These are phyloP conservation scores for Nematostella vectensis DNA, from an alignment of 92 coral and sea anemone genomes.

Conservation along the genomic window DNA sequence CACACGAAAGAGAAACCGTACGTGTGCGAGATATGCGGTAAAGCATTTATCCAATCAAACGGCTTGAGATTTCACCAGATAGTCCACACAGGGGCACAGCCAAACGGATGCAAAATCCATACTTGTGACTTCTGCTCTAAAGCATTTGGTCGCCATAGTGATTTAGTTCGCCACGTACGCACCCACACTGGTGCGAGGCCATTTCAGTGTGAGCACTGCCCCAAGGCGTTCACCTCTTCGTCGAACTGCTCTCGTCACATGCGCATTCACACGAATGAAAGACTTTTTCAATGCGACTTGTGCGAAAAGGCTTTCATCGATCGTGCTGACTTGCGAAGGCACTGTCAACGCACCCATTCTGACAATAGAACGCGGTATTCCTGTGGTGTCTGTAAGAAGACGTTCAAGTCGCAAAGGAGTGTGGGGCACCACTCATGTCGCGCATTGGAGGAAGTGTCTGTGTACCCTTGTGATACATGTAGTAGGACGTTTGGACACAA, in stretches of 20 bases:
- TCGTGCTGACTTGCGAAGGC: background rate
- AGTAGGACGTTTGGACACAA: no score
- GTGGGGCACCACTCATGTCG: no score
- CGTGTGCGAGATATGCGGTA: background rate
- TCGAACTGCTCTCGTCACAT: background rate
- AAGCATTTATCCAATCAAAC: background rate
- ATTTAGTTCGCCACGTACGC: background rate
- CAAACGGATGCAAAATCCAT: background rate
- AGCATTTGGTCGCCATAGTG: background rate
- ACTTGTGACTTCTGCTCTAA: background rate
- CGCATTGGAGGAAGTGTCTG: no score
- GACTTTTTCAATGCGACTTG: background rate
- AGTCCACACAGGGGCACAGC: background rate
- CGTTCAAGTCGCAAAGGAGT: no score
- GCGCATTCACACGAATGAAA: background rate
- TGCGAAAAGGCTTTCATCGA: background rate
- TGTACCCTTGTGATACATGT: no score
- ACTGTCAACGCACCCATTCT: no score
- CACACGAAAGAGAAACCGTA: conserved; percentile 5
- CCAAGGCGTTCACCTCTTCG: background rate
- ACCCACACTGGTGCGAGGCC: background rate
- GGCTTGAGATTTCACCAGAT: background rate
- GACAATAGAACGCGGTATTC: no score
- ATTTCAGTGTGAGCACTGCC: background rate
- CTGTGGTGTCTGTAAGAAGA: no score